phyloP scores from a whole-genome alignment of 2,113 vertebrate genomes.

The Bungarus multicinctus region DNA sequence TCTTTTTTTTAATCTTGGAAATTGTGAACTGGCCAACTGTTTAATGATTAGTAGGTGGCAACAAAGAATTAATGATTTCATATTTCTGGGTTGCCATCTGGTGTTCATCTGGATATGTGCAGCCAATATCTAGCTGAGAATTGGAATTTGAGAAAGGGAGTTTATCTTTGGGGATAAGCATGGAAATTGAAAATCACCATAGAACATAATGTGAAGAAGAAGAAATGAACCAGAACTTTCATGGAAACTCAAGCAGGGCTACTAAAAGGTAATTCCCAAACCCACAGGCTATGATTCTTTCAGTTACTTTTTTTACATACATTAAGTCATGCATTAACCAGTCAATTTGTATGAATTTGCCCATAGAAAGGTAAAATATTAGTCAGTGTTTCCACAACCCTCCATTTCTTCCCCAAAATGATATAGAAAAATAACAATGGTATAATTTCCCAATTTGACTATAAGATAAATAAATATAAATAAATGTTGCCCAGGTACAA shows the following conservation, averaged over 20 bases:
- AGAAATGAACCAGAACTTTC: not conserved
- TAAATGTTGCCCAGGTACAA: not conserved
- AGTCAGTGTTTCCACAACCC: not conserved
- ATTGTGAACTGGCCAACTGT: not conserved
- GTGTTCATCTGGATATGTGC: not conserved
- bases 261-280: not conserved
- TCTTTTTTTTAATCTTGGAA: not conserved
- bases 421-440: not conserved
- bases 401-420: not conserved
- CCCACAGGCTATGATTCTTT: not conserved
- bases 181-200: not conserved
- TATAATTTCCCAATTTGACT: not conserved
- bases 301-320: not conserved
- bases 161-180: not conserved
- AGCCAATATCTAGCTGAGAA: not conserved
- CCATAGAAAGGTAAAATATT: not conserved
- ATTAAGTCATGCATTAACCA: not conserved
- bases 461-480: not conserved
- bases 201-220: not conserved
- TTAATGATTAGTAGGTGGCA: not conserved
- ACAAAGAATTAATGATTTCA: not conserved
- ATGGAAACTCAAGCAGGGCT: not conserved
- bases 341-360: not conserved
- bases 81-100: not conserved
- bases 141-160: not conserved